These are phyloP conservation scores for Globodera rostochiensis DNA, from an alignment of 1,140 invertebrate genomes.

Conservation along the genomic window DNA sequence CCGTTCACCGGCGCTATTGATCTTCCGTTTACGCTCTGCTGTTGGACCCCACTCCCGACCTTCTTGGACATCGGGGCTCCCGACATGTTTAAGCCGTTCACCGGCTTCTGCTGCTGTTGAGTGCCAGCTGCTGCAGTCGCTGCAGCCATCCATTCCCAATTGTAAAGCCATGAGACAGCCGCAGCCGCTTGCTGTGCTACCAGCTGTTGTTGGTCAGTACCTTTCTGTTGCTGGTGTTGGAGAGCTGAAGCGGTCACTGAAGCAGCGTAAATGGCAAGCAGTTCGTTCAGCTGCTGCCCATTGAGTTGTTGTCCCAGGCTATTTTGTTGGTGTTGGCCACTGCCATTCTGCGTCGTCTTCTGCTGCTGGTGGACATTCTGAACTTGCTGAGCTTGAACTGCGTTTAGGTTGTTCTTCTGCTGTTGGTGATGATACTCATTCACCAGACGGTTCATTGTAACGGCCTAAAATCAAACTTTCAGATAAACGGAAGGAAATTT, in stretches of 20 bases:
- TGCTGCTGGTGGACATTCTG: background rate
- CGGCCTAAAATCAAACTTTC: slow-evolving; percentile 12
- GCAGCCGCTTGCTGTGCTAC: slow-evolving; percentile 12
- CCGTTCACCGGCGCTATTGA: background rate
- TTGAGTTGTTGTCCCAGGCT: background rate
- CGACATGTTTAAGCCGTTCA: background rate
- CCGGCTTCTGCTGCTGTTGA: background rate
- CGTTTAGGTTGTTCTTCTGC: background rate
- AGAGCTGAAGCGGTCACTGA: background rate
- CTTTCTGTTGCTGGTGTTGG: slow-evolving; percentile 2
- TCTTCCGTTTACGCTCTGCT: background rate
- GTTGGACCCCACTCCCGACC: background rate
- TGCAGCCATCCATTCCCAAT: slow-evolving; percentile 25
- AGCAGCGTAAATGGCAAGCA: slow-evolving; percentile 2
- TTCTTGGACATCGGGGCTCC: background rate
- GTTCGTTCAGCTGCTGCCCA: slow-evolving; percentile 11
- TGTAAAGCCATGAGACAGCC: slow-evolving; percentile 12
- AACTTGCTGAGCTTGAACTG: background rate
- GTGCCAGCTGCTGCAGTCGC: background rate
- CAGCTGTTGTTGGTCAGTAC: slow-evolving; percentile 11
- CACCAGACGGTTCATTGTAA: slow-evolving; percentile 11
- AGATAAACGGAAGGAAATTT: slow-evolving; percentile 2
- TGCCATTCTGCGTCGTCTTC: background rate
- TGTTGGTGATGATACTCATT: slow-evolving; percentile 8
- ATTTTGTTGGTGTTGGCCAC: background rate